A percentile compares a stretch with the other conserved stretches of the same genome.
Conservation (phyloP, 1,140 invertebrate genomes). For the Aphaenogaster rudis region DNA sequence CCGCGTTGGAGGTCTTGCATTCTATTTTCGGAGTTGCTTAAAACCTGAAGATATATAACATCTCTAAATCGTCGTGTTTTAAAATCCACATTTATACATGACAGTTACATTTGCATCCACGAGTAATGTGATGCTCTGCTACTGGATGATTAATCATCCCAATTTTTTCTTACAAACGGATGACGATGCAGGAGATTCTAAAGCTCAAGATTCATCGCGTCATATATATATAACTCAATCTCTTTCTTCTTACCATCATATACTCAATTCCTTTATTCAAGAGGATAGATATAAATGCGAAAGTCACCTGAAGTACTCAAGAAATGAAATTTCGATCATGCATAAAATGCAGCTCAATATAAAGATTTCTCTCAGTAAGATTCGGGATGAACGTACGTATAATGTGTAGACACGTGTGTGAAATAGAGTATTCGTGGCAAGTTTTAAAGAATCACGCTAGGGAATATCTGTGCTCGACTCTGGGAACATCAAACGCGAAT, state of each 20-base stretch:
- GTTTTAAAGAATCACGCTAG: constrained; percentile 24
- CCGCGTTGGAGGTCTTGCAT: not conserved
- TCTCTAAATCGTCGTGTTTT: not conserved
- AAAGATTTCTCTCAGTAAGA: not conserved
- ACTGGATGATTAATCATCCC: constrained; percentile 15
- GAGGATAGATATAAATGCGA: not conserved
- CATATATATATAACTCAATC: not conserved
- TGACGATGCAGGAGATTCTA: not conserved
- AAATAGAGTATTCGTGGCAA: not conserved
- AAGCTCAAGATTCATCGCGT: constrained; percentile 10
- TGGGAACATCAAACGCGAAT: constrained; percentile 54
- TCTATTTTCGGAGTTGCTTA: not conserved
- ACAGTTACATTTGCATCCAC: not conserved
- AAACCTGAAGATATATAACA: not conserved
- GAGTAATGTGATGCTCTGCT: not conserved
- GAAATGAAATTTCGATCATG: not conserved
- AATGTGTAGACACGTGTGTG: not conserved
- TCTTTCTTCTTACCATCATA: not conserved
- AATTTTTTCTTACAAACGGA: not conserved
- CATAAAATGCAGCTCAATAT: not conserved
- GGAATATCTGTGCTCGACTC: constrained; percentile 36
- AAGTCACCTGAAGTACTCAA: not conserved
- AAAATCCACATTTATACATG: not conserved
- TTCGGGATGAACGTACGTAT: not conserved
- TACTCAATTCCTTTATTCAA: not conserved